These are phyloP conservation scores for Mythimna pallens DNA, from an alignment of 2,888 invertebrate genomes.

Conservation along the genomic window DNA sequence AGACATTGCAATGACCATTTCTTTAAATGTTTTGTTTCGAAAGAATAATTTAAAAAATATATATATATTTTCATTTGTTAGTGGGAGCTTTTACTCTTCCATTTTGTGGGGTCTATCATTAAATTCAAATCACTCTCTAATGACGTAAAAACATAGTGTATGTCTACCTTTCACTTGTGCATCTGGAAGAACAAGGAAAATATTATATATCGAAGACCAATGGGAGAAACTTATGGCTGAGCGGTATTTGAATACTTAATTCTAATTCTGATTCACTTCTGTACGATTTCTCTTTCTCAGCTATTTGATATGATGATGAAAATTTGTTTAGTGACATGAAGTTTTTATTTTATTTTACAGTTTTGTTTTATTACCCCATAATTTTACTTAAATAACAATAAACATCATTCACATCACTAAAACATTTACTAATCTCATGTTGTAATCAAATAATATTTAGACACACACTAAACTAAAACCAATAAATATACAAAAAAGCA, in stretches of 20 bases:
- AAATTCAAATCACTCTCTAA: not conserved
- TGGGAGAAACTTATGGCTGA: constrained; percentile 3
- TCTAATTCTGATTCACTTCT: constrained; percentile 20
- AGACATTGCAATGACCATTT: not conserved
- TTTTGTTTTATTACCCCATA: constrained; percentile 44
- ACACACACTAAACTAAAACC: constrained; percentile 47
- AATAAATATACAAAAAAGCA: constrained; percentile 50
- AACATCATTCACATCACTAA: constrained; percentile 41
- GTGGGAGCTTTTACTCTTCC: too few species aligned
- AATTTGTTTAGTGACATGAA: constrained; percentile 15
- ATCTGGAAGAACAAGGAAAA: not conserved
- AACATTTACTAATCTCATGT: constrained; percentile 52
- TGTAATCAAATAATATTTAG: constrained; percentile 52
- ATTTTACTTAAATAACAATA: constrained; percentile 24
- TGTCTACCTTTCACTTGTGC: constrained; percentile 2
- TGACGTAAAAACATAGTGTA: not conserved
- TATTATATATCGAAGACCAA: constrained; percentile 1
- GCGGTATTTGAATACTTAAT: constrained; percentile 37
- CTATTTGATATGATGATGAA: constrained; percentile 33
- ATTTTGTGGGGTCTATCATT: not conserved
- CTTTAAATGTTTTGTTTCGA: not conserved
- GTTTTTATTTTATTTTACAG: constrained; percentile 16
- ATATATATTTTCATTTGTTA: too few species aligned
- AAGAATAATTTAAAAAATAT: too few species aligned
- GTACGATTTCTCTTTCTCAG: constrained; percentile 29